These are phyloP conservation scores for Brienomyrus longianalis DNA, from an alignment of 2,113 vertebrate species.

Conservation along the genomic window DNA sequence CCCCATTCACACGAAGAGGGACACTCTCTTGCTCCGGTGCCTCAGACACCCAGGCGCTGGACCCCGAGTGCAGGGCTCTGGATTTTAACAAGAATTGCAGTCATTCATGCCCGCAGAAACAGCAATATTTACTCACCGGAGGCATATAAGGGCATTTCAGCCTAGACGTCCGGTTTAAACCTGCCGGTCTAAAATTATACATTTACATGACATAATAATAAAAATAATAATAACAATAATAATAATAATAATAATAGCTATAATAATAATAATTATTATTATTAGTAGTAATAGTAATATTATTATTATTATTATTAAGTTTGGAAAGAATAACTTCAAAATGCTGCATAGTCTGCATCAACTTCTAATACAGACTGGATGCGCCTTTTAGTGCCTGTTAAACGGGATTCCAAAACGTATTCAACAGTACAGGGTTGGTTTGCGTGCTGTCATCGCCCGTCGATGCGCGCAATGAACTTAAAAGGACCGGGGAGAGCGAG, in stretches of 20 bases:
- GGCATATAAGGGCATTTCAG: neutral
- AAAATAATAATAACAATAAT: neutral
- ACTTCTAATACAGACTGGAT: neutral
- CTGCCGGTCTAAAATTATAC: neutral
- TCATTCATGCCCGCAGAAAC: neutral
- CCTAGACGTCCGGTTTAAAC: neutral
- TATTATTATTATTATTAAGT: neutral
- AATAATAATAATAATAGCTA: neutral
- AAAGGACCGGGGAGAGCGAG: neutral
- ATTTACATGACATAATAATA: neutral
- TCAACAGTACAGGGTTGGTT: neutral
- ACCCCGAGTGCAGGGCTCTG: neutral
- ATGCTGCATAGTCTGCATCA: neutral
- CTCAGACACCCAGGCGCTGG: neutral
- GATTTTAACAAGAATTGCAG: neutral
- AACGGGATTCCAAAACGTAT: neutral
- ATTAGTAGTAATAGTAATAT: too few relatives aligned
- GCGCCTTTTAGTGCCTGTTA: neutral
- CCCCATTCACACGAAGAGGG: neutral
- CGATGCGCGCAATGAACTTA: neutral
- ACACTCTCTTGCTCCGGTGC: neutral
- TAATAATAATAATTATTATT: too few relatives aligned
- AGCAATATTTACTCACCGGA: neutral
- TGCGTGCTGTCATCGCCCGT: neutral
- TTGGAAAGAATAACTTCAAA: neutral